These are phyloP conservation scores for Scaptomyza flava DNA, from an alignment of 2,888 invertebrate species.

Conservation along the genomic window DNA sequence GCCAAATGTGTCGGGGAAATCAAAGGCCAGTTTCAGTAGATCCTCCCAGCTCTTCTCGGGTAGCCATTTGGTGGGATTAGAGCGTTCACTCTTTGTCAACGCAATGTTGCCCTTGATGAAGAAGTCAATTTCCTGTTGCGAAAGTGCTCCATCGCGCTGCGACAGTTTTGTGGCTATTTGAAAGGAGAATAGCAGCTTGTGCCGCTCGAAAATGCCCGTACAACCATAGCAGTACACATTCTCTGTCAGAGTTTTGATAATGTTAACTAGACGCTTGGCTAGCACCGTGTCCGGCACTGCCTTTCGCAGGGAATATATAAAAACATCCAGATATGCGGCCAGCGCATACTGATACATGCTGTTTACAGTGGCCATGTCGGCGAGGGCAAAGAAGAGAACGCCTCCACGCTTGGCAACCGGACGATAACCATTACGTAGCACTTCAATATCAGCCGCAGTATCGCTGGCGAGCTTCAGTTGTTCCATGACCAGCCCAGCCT, in stretches of 20 bases:
- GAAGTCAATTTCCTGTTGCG: slow-evolving; percentile 92
- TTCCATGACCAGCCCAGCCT: slow-evolving; percentile 92
- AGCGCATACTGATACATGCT: slow-evolving; percentile 97
- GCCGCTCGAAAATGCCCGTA: slow-evolving; percentile 95
- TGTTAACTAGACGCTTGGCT: slow-evolving; percentile 90
- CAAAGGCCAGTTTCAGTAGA: slow-evolving; percentile 88
- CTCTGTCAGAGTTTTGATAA: slow-evolving; percentile 93
- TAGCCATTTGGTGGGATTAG: slow-evolving; percentile 90
- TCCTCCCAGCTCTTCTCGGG: slow-evolving; percentile 92
- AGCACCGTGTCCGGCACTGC: slow-evolving; percentile 93
- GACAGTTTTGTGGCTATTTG: slow-evolving; percentile 94
- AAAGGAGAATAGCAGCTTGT: slow-evolving; percentile 95
- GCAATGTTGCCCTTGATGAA: slow-evolving; percentile 94
- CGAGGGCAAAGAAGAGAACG: slow-evolving; percentile 94
- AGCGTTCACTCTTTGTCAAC: slow-evolving; percentile 89
- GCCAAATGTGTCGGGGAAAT: slow-evolving; percentile 89
- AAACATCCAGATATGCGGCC: slow-evolving; percentile 93
- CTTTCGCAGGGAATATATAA: slow-evolving; percentile 91
- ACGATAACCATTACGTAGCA: slow-evolving; percentile 92
- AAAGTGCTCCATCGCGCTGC: slow-evolving; percentile 87
- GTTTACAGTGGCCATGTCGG: slow-evolving; percentile 95
- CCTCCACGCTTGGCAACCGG: slow-evolving; percentile 94
- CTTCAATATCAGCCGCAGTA: slow-evolving; percentile 93
- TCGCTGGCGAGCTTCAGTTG: slow-evolving; percentile 91
- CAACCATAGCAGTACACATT: slow-evolving; percentile 96